Evolutionary conservation across 2,888 invertebrate species (phyloP).

Genomic region (Mesochorus sp.): DNA sequence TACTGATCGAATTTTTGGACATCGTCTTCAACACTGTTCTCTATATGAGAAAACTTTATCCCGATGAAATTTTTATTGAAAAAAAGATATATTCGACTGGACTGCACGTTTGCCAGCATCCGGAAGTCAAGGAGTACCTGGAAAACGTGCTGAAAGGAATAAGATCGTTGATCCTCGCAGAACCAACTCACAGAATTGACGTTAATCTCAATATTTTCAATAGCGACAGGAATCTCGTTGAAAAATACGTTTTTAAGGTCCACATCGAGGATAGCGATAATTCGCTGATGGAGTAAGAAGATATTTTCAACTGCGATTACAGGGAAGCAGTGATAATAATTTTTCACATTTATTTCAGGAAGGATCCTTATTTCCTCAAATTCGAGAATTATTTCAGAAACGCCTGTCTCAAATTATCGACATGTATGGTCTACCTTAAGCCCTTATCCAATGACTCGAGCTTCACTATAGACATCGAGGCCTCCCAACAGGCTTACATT

Average conservation of each 20-base stretch:
- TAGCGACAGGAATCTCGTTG: conserved; percentile 79
- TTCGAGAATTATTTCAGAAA: conserved; percentile 85
- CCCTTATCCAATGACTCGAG: conserved; percentile 84
- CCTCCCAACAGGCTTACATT: conserved; percentile 85
- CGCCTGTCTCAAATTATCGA: conserved; percentile 85
- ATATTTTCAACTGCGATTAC: neutral
- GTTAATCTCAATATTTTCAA: conserved; percentile 84
- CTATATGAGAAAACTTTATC: conserved; percentile 85
- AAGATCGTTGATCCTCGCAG: conserved; percentile 79
- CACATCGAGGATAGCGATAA: conserved; percentile 67
- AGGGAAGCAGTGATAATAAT: conserved; percentile 9
- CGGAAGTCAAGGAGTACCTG: conserved; percentile 86
- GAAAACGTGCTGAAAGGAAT: conserved; percentile 72
- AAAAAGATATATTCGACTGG: conserved; percentile 86
- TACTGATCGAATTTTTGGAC: conserved; percentile 87
- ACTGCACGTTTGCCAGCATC: conserved; percentile 85
- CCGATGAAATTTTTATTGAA: conserved; percentile 85
- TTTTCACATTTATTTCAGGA: conserved; percentile 65
- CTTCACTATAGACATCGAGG: conserved; percentile 85
- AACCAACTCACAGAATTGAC: conserved; percentile 82
- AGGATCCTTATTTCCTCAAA: conserved; percentile 86
- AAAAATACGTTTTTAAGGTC: conserved; percentile 83
- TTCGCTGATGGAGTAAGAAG: conserved; percentile 73
- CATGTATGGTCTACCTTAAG: conserved; percentile 82
- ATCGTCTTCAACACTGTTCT: conserved; percentile 86